Evolutionary conservation across 1,140 invertebrate species (phyloP), one percentile per base, ranked within the genome.

Genomic region (Cecropterus lyciades): DNA sequence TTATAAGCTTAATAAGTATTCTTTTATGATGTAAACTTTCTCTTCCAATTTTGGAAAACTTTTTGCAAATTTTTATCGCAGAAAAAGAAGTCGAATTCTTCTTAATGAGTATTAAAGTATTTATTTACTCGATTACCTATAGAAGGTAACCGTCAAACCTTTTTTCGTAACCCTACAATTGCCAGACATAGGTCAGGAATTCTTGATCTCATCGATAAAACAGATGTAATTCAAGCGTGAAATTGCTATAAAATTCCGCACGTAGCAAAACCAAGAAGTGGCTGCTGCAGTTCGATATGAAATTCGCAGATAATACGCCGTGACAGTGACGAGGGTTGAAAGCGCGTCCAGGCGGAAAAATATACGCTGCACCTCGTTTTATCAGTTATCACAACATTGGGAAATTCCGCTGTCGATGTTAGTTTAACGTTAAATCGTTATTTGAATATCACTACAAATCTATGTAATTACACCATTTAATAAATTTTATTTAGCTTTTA

Each of bases 301-400:
- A 79, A 79, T 77, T 79, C 71, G 62, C 76, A 80, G 79, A 86
- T 88, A 88, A 87, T 84, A 75, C 72, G 72, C 70, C 65, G 16
- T 85, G 85, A 90, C 85, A 80, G 70, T 88, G 85, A 90, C 79
- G 81, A 80, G 85, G 87, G 85, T 87, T 77, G 85, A 75, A 80
- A 79, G 73, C 56, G 67, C 78, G 77, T 63, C 72, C 78, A 86
- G 59, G 80, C 77, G 74, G 86, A 82, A 86, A 89, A 86, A 85
- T 85, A 84, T 79, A 67, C 75, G 77, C 71, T 89, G 83, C 83
- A 85, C 67, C 75, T 65, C 70, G 69, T 79, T 80, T 84, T 78
- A 86, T 81, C 79, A 78, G 67, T 84, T 79, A 84, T 84, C 82
- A 81, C 74, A 80, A 84, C 79, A 84, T 78, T 78, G 69, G 69